Evolutionary conservation across 2,797 vertebrate genomes (phyloP), one percentile per base, ranked within the genome.

Genomic region (Periparus ater): DNA sequence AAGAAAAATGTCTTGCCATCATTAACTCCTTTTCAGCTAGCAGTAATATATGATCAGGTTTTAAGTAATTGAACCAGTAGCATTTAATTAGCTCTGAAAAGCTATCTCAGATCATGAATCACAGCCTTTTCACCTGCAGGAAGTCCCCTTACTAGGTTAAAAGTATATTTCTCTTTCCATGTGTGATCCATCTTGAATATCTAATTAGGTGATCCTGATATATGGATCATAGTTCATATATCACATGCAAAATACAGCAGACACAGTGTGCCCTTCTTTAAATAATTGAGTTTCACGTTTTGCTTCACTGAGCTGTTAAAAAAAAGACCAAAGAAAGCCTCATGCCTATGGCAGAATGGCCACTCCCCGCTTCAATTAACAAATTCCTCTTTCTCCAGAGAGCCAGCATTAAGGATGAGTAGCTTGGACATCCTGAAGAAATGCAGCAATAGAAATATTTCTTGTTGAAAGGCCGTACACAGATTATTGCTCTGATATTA

Each of bases 71-170:
- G 95, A 97, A 95, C 91, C 79, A 88, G 88, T n/a, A 94, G 90
- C 74, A 88, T 95, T 96, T 97, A 97, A 97, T 97, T 97, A 97
- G 95, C 90, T 95, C 93, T 70, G 48, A 95, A 97, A 96, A 96
- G 76, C 75, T 73, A 11, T 38, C 40, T 72, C 72, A 80, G 93
- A 94, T 80, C 85, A 97, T 96, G 94, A 93, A 95, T 96, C 95
- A 97, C 73, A 85, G 58, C 75, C 78, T 71, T 96, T 82, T 66
- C 74, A 95, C 94, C 92, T 94, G 79, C 80, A 89, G 11, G 8
- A 95, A 80, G 89, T 63, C 72, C 38, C 72, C 76, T 70, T 54
- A 73, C 53, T 72, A 84, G 89, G 80, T 91, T 93, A 89, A 58
- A 96, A 94, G 88, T 71, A 2, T 86, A 94, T 95, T 95, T 88